Conservation (phyloP, 2,797 vertebrate species). For the Mormyrops attenuatus region DNA sequence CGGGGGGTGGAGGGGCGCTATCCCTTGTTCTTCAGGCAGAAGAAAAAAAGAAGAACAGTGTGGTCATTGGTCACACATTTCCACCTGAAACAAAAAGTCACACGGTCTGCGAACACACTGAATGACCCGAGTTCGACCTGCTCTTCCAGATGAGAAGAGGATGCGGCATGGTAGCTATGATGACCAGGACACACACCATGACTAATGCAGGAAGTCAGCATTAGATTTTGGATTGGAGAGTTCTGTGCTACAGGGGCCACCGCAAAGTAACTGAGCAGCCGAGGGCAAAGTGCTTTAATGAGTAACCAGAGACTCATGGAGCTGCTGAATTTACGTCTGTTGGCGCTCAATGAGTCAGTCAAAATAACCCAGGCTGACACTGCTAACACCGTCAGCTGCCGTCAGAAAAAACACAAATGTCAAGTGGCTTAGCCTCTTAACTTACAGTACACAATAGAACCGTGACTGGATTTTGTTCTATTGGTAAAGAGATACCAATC, state of each 20-base stretch:
- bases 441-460: background rate
- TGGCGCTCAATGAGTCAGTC: background rate
- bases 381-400: background rate
- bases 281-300: background rate
- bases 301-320: background rate
- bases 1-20: conserved; percentile 29
- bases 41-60: conserved; percentile 25
- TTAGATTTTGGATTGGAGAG: background rate
- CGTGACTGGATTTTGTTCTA: background rate
- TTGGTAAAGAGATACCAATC: background rate
- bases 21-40: conserved; percentile 25
- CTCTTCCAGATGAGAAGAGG: conserved; percentile 37
- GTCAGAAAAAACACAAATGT: background rate
- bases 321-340: background rate
- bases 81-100: conserved; percentile 22
- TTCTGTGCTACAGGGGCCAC: background rate
- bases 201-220: background rate
- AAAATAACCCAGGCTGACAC: background rate
- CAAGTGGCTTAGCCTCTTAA: background rate
- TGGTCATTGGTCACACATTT: conserved; percentile 26
- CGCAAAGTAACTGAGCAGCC: background rate
- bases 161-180: background rate
- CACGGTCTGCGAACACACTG: background rate
- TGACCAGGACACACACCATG: background rate
- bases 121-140: conserved; percentile 27